These are phyloP conservation scores for Natrix natrix DNA, from an alignment of 2,797 vertebrate genomes.

Conservation along the genomic window DNA sequence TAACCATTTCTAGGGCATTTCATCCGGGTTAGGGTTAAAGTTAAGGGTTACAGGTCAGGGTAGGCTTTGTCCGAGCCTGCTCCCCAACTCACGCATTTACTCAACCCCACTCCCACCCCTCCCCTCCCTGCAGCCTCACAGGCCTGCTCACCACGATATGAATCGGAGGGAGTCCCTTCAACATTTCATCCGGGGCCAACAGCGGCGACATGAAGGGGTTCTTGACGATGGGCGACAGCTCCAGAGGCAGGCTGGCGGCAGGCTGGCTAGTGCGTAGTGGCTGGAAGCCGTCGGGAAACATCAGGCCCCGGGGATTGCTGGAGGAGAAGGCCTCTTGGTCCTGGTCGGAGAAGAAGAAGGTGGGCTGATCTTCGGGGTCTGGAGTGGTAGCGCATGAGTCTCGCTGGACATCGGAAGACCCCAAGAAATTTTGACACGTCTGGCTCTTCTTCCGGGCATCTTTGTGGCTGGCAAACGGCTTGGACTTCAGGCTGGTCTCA, in stretches of 20 bases:
- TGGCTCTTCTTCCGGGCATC: conserved; percentile 82
- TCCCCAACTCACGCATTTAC: not conserved
- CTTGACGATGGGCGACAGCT: conserved; percentile 78
- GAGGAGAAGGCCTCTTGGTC: not conserved
- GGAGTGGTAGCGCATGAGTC: not conserved
- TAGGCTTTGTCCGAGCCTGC: no score
- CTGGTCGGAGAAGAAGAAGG: conserved; percentile 70
- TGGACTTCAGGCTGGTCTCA: conserved; percentile 73
- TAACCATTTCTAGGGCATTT: no score
- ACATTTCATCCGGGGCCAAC: conserved; percentile 86
- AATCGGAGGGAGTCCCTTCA: conserved; percentile 81
- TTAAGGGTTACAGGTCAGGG: no score
- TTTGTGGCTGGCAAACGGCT: conserved; percentile 38
- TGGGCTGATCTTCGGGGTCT: conserved; percentile 56
- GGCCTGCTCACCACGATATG: conserved; percentile 39
- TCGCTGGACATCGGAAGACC: not conserved
- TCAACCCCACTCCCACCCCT: no score
- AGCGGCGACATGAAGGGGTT: conserved; percentile 92
- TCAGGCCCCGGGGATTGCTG: rapidly evolving
- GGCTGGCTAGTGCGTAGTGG: conserved; percentile 74
- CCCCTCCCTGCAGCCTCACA: rapidly evolving
- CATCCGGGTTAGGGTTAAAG: no score
- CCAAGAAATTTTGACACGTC: conserved; percentile 77
- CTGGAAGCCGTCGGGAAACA: conserved; percentile 84
- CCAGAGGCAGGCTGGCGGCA: conserved; percentile 64